Percentiles rank a stretch among this genome's conserved stretches.
These are phyloP conservation scores for Neodiprion pinetum DNA, from an alignment of 1,140 invertebrate species.

Conservation along the genomic window DNA sequence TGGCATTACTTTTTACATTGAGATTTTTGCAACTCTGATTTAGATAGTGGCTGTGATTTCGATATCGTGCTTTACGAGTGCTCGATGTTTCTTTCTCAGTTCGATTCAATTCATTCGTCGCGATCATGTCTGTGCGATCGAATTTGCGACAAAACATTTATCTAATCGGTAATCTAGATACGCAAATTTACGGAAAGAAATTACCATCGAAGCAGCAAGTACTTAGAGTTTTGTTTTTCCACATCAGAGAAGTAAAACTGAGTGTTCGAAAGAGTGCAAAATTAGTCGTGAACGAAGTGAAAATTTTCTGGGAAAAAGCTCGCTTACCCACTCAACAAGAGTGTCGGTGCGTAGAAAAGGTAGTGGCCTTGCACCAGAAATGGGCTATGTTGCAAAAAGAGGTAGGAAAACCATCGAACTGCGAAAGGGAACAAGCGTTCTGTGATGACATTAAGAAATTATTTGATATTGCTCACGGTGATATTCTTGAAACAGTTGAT, in stretches of 20 bases:
- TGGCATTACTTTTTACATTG: too few species aligned
- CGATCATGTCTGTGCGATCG: too few species aligned
- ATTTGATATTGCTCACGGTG: conserved; percentile 23
- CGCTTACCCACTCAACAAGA: conserved; percentile 24
- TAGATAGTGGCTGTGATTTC: too few species aligned
- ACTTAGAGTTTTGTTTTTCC: conserved; percentile 23
- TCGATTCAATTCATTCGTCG: too few species aligned
- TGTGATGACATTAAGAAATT: conserved; percentile 19
- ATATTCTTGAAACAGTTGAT: background rate
- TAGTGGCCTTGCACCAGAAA: conserved; percentile 23
- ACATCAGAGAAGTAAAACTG: conserved; percentile 20
- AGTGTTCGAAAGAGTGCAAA: conserved; percentile 19
- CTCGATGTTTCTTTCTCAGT: too few species aligned
- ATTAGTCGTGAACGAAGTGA: conserved; percentile 25
- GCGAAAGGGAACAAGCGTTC: conserved; percentile 24
- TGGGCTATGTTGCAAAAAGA: conserved; percentile 27
- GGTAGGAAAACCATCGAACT: conserved; percentile 17
- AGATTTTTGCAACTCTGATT: too few species aligned
- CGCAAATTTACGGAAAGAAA: background rate
- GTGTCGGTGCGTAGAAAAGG: conserved; percentile 24
- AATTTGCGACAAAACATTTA: too few species aligned
- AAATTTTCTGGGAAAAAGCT: conserved; percentile 28
- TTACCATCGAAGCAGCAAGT: background rate
- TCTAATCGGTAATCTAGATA: background rate
- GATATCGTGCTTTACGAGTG: too few species aligned